Conservation (phyloP, 2,797 vertebrate genomes). For the Tiaroga cobitis region DNA sequence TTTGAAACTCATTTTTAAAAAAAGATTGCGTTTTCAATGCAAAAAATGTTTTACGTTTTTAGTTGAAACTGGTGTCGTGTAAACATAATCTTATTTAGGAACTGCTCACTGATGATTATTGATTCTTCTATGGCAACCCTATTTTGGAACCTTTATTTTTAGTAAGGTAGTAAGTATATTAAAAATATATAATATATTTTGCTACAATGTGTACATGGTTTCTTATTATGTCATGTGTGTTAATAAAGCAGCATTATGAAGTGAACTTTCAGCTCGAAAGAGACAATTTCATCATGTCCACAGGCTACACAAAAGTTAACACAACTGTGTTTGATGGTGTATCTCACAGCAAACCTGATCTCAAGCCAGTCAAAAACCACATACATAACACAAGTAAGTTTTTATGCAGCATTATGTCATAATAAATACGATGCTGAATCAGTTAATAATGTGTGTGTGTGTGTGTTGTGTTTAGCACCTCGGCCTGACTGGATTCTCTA, state of each 20-base stretch:
- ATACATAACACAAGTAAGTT: slow-evolving; percentile 21
- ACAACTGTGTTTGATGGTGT: neutral
- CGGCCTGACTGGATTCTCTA: slow-evolving; percentile 56
- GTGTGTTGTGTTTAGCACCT: neutral
- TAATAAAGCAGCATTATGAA: neutral
- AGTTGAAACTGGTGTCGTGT: no score
- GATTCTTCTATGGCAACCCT: neutral
- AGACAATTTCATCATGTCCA: neutral
- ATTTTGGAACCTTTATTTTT: no score
- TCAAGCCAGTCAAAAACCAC: neutral
- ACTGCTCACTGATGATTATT: no score
- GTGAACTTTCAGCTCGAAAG: neutral
- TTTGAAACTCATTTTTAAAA: no score
- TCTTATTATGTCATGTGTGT: neutral
- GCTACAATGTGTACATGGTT: neutral
- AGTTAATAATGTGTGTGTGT: neutral
- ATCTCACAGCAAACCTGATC: neutral
- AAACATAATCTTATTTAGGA: no score
- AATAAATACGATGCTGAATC: neutral
- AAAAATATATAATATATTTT: neutral
- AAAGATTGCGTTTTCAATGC: no score
- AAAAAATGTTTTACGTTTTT: no score
- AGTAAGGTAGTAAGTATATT: no score
- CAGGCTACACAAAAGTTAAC: neutral
- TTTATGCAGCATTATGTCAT: slow-evolving; percentile 16